These are phyloP conservation scores for Volucella inanis DNA, from an alignment of 2,888 invertebrate species.

Conservation along the genomic window DNA sequence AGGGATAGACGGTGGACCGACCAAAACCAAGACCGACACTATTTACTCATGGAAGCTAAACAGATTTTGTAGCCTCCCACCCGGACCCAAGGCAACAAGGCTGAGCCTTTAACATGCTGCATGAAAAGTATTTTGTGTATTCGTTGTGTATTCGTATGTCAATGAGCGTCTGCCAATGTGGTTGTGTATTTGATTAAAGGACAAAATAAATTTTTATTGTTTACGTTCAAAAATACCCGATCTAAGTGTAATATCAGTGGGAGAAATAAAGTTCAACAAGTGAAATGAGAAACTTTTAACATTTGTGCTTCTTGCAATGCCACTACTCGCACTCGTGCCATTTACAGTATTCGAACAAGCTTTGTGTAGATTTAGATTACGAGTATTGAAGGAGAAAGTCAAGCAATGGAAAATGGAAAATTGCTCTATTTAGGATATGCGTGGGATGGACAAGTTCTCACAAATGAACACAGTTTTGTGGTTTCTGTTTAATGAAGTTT, in stretches of 20 bases:
- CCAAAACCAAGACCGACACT: conserved; percentile 29
- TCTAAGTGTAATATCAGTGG: conserved; percentile 62
- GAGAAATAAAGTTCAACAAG: conserved; percentile 71
- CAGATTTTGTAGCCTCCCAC: conserved; percentile 43
- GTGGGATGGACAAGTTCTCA: conserved; percentile 73
- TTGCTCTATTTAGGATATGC: conserved; percentile 56
- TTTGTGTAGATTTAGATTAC: neutral
- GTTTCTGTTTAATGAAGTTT: conserved; percentile 73
- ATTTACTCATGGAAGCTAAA: conserved; percentile 67
- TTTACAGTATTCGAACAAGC: neutral
- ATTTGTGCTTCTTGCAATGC: conserved; percentile 61
- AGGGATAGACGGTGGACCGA: conserved; percentile 16
- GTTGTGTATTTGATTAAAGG: conserved; percentile 60
- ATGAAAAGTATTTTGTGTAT: neutral
- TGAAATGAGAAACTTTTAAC: conserved; percentile 73
- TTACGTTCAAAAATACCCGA: conserved; percentile 69
- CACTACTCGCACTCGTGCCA: conserved; percentile 12
- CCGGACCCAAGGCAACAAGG: conserved; percentile 26
- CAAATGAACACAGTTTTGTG: conserved; percentile 74
- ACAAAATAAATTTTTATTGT: conserved; percentile 73
- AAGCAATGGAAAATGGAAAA: conserved; percentile 22
- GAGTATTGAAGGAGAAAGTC: conserved; percentile 39
- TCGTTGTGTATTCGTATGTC: conserved; percentile 4
- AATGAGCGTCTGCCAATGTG: neutral
- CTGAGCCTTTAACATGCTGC: conserved; percentile 55